A percentile compares a stretch with the other conserved stretches of the same genome.
Evolutionary conservation across 2,888 invertebrate species (phyloP).

Genomic region (Andrena praecox): DNA sequence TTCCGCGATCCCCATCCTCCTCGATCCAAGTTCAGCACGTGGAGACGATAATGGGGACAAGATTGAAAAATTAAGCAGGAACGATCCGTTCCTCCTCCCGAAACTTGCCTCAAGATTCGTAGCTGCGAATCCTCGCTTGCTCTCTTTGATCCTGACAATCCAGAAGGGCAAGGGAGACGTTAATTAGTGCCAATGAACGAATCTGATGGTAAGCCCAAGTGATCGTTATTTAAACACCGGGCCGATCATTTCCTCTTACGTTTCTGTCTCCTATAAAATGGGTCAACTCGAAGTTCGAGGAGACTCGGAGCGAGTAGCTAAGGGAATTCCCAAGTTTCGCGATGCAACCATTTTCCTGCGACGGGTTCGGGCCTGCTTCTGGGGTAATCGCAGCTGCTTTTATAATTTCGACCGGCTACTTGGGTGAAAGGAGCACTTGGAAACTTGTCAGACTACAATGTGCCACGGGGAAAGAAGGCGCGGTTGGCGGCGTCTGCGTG

Average conservation of each 20-base stretch:
- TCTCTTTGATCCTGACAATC: constrained; percentile 17
- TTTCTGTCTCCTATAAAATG: not conserved
- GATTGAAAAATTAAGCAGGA: constrained; percentile 28
- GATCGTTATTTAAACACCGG: not conserved
- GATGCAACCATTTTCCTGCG: not conserved
- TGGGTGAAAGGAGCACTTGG: not conserved
- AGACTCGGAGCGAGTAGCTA: not conserved
- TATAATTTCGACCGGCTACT: constrained; percentile 14
- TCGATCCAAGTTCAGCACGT: constrained; percentile 7
- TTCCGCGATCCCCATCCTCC: constrained; percentile 27
- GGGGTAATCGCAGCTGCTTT: constrained; percentile 26
- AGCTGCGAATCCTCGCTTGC: constrained; percentile 16
- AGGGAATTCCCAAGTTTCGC: constrained; percentile 4
- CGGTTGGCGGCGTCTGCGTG: not conserved
- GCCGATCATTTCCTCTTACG: not conserved
- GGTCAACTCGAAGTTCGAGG: not conserved
- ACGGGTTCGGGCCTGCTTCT: not conserved
- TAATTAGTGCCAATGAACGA: constrained; percentile 61
- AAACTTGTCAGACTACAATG: not conserved
- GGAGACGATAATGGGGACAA: constrained; percentile 29
- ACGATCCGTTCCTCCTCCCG: not conserved
- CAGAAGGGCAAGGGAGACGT: constrained; percentile 8
- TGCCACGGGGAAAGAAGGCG: not conserved
- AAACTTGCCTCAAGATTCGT: constrained; percentile 36
- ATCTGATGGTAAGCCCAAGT: constrained; percentile 59